These are phyloP conservation scores for Atlantisia rogersi DNA, from an alignment of 2,113 vertebrate species.

Conservation along the genomic window DNA sequence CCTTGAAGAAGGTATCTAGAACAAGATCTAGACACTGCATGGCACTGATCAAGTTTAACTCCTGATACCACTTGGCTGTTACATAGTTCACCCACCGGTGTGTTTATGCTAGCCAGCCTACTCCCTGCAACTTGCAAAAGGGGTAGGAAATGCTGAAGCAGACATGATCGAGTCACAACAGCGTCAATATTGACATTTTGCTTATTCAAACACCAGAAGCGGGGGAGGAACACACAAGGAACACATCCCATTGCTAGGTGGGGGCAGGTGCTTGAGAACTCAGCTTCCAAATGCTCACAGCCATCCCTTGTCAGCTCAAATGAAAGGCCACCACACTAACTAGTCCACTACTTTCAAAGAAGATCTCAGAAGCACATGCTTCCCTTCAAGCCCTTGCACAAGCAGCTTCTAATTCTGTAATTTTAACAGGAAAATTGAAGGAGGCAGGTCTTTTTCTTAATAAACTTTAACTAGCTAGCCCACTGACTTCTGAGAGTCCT, in stretches of 20 bases:
- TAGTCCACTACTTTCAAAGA: background rate
- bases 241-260: background rate
- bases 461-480: background rate
- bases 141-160: background rate
- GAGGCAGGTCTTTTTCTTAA: background rate
- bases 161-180: background rate
- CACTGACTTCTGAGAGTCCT: background rate
- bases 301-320: background rate
- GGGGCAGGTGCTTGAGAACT: background rate
- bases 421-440: background rate
- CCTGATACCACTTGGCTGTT: background rate
- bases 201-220: background rate
- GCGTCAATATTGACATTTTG: constrained; percentile 13
- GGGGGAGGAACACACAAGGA: background rate
- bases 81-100: rapidly evolving
- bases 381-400: background rate
- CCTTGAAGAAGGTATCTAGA: background rate
- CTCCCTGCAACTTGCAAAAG: background rate
- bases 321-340: background rate
- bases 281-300: background rate
- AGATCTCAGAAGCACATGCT: background rate
- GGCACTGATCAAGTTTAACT: background rate
- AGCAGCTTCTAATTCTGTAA: background rate
- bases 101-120: background rate
- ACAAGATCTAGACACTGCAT: background rate